These are phyloP conservation scores for Cladopsammia gracilis DNA, from an alignment of 64 coral and sea anemone species.

Conservation along the genomic window DNA sequence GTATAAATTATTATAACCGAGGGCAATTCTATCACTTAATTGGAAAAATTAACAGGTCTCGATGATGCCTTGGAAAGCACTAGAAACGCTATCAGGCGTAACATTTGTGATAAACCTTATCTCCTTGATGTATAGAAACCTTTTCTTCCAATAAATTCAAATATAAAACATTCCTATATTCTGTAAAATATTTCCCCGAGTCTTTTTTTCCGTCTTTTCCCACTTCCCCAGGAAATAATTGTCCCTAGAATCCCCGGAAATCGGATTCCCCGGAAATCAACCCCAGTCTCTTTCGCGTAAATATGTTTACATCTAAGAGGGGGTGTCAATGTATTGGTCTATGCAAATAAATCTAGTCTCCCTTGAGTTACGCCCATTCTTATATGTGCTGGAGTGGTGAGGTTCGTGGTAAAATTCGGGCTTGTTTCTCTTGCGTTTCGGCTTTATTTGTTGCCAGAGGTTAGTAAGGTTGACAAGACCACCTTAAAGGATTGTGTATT, in stretches of 20 bases:
- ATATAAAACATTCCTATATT: too few species aligned
- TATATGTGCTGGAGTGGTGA: not conserved
- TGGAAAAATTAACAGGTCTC: too few species aligned
- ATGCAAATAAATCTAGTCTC: not conserved
- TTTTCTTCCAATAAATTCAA: too few species aligned
- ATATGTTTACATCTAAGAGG: not conserved
- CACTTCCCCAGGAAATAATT: too few species aligned
- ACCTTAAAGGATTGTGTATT: not conserved
- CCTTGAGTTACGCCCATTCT: conserved; percentile 44
- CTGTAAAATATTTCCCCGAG: too few species aligned
- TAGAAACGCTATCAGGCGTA: not conserved
- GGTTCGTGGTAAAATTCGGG: not conserved
- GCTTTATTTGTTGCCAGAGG: not conserved
- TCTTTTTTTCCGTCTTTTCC: too few species aligned
- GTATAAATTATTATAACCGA: too few species aligned
- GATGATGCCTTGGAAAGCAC: not conserved
- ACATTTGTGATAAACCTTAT: too few species aligned
- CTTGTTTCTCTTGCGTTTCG: not conserved
- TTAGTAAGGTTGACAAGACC: not conserved
- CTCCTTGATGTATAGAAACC: too few species aligned
- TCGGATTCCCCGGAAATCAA: conserved; percentile 10
- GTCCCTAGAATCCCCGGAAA: too few species aligned
- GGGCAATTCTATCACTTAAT: too few species aligned
- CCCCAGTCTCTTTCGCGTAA: not conserved
- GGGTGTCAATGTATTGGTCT: conserved; percentile 33